Evolutionary conservation across 2,888 invertebrate genomes (phyloP).

Genomic region (Dynastes hyllus): DNA sequence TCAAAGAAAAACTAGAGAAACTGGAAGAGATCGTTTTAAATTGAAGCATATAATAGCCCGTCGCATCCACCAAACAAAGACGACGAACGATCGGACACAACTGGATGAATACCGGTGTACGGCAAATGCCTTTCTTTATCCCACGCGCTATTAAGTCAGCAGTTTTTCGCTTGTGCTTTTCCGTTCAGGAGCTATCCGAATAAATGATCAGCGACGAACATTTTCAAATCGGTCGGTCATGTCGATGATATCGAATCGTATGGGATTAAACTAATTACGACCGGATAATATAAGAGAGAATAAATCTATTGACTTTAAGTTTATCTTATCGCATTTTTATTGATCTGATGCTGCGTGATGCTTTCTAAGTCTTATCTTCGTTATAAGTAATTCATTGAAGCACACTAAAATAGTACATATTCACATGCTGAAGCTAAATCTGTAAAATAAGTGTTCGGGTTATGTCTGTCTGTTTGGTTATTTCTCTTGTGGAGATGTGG

Average conservation of each 20-base stretch:
- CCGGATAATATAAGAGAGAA: not conserved
- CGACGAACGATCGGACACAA: not conserved
- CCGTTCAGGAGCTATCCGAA: not conserved
- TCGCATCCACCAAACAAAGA: not conserved
- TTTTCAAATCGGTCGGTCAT: constrained; percentile 23
- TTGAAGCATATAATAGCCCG: not conserved
- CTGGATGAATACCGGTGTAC: constrained; percentile 2
- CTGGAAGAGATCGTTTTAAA: not conserved
- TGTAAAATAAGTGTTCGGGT: not conserved
- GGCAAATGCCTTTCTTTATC: constrained; percentile 4
- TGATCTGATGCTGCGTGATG: not conserved
- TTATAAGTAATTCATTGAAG: not conserved
- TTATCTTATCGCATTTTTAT: not conserved
- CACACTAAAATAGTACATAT: not conserved
- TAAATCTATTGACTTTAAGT: not conserved
- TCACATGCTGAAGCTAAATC: not conserved
- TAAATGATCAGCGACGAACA: not conserved
- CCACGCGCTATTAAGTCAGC: constrained; percentile 29
- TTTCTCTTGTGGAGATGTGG: too few relatives aligned
- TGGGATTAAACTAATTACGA: not conserved
- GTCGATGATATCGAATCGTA: constrained; percentile 22
- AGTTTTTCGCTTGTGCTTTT: constrained; percentile 16
- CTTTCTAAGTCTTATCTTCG: not conserved
- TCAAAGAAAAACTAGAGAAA: not conserved
- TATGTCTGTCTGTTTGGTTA: too few relatives aligned